Evolutionary conservation across 2,888 invertebrate genomes (phyloP).

Genomic region (Acrocyrtus sp.): DNA sequence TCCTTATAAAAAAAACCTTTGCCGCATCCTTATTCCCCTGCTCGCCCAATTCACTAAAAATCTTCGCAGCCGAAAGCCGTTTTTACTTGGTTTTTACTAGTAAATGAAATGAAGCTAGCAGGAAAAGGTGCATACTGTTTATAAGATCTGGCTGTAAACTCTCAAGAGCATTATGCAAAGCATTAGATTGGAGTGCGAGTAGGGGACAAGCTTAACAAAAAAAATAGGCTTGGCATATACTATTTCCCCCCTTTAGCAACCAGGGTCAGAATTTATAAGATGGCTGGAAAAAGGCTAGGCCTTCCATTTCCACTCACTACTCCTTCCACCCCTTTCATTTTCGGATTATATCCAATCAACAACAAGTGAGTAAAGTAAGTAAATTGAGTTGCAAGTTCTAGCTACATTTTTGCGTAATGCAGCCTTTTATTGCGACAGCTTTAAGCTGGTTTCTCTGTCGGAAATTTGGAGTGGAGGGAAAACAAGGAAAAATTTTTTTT

Average conservation of each 20-base stretch:
- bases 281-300: not conserved
- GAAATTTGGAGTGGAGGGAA: slow-evolving; percentile 36
- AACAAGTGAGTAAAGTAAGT: slow-evolving; percentile 30
- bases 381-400: slow-evolving; percentile 42
- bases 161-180: slow-evolving; percentile 51
- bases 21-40: too few relatives aligned
- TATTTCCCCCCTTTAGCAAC: too few relatives aligned
- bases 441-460: slow-evolving; percentile 40
- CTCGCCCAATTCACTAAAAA: too few relatives aligned
- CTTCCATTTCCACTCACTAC: not conserved
- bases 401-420: slow-evolving; percentile 3
- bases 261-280: not conserved
- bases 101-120: too few relatives aligned
- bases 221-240: too few relatives aligned
- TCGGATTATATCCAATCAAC: slow-evolving; percentile 33
- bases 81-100: too few relatives aligned
- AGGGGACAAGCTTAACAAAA: too few relatives aligned
- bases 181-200: too few relatives aligned
- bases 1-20: too few relatives aligned
- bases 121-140: too few relatives aligned
- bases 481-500: slow-evolving; percentile 10
- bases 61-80: too few relatives aligned
- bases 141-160: slow-evolving; percentile 48
- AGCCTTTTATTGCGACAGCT: slow-evolving; percentile 1
- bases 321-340: not conserved